Evolutionary conservation across 1,140 invertebrate genomes (phyloP).

Genomic region (Hypsibius dujardini): DNA sequence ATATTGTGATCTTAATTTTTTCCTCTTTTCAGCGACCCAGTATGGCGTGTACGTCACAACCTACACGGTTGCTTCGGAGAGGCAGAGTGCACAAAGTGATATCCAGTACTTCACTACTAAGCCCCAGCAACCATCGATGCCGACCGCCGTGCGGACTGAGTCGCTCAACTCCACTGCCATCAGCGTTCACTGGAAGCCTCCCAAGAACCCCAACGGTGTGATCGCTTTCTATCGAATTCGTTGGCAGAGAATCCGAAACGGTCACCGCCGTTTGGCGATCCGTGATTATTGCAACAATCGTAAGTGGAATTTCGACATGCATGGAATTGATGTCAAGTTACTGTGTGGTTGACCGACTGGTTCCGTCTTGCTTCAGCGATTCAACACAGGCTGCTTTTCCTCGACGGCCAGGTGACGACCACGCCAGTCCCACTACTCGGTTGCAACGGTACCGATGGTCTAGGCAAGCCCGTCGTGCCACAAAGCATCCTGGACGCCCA

Average conservation of each 20-base stretch:
- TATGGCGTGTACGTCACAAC: constrained; percentile 80
- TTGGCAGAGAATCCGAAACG: constrained; percentile 23
- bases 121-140: constrained; percentile 44
- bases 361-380: no score
- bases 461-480: no score
- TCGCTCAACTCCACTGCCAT: constrained; percentile 43
- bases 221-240: constrained; percentile 56
- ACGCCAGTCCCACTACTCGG: no score
- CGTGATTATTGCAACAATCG: constrained; percentile 45
- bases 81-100: constrained; percentile 44
- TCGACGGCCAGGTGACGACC: no score
- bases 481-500: no score
- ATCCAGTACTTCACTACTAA: constrained; percentile 62
- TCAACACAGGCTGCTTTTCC: no score
- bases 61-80: constrained; percentile 57
- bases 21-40: constrained; percentile 46
- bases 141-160: constrained; percentile 40
- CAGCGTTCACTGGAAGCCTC: constrained; percentile 56
- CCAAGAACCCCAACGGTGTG: constrained; percentile 55
- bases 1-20: not conserved
- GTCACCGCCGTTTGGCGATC: not conserved
- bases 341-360: no score
- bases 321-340: no score
- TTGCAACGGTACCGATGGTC: no score
- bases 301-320: no score